These are phyloP conservation scores for Halcyon chelicuti DNA, from an alignment of 2,797 vertebrate genomes.

Conservation along the genomic window DNA sequence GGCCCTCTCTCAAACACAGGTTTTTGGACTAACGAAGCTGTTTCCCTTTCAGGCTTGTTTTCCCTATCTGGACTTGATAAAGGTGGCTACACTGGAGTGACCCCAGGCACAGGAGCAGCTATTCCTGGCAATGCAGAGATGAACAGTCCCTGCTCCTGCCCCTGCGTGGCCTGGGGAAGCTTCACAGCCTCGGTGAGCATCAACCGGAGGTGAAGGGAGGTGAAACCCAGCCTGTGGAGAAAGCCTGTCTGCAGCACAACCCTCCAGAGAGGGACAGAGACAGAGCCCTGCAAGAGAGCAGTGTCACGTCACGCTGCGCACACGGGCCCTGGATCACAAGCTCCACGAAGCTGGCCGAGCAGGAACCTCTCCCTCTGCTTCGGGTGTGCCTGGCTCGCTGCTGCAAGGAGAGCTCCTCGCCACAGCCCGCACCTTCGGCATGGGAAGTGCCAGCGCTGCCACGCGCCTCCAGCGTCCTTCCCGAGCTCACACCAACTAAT, in stretches of 20 bases:
- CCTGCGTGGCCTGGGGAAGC: rapidly evolving
- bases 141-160: background rate
- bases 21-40: background rate
- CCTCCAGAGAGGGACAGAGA: background rate
- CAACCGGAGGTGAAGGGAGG: background rate
- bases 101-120: background rate
- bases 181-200: background rate
- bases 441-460: background rate
- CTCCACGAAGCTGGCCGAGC: background rate
- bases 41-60: background rate
- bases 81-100: background rate
- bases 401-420: background rate
- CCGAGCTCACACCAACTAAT: background rate
- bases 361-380: rapidly evolving
- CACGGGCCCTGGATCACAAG: background rate
- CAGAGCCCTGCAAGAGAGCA: background rate
- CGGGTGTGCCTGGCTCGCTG: background rate
- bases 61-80: background rate
- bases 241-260: background rate
- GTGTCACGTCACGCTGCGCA: background rate
- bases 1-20: background rate
- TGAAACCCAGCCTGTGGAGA: background rate
- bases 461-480: rapidly evolving
- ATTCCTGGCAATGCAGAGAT: background rate
- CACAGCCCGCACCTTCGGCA: rapidly evolving